Evolutionary conservation across 64 coral and sea anemone species (phyloP), one percentile per base, ranked within the genome.

Genomic region (Pachyseris speciosa): DNA sequence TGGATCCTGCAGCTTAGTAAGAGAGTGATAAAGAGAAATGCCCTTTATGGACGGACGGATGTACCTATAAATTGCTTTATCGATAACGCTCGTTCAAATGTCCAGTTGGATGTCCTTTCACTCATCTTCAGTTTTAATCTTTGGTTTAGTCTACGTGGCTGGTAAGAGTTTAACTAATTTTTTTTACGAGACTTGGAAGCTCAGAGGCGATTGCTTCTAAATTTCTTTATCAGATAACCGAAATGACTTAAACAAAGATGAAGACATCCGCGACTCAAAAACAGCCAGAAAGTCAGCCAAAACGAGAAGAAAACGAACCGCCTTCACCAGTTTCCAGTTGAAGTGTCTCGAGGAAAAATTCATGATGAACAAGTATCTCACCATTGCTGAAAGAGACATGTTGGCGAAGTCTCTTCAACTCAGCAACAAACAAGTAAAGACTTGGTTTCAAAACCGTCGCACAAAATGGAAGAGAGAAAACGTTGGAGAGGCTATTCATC

Each of bases 381-480:
- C 97, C 10, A 99, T 99, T 43, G 89, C 94, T 13, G 97, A 99
- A 47, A 85, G 97, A 75, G 97, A 99, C 57, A 88, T 95, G 61
- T 66, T 99, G 15, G 97, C 97, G 11, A 92, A 94, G 36, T 99
- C 97, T 39, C 90, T 99, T 42, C 94, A 95, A 22, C 90, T 99
- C 26, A 95, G 90, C 28, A 99, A 92, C 80, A 92, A 92, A 75
- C 97, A 99, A 80, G 89, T 99, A 2, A 99, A 99, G 79, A 99
- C 97, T 16, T 99, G 97, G 97, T 99, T 99, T 72, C 97, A 99
- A 76, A 99, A 99, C 72, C 72, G 97, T 58, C 84, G 97, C 39
- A 99, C 97, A 25, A 99, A 99, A 59, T 99, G 97, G 97, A 99
- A 99, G 30, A 72, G 97, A 83, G 97, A 99, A 86, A 97, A 97